Evolutionary conservation across 2,797 vertebrate species (phyloP).

Genomic region (Lerista edwardsae): DNA sequence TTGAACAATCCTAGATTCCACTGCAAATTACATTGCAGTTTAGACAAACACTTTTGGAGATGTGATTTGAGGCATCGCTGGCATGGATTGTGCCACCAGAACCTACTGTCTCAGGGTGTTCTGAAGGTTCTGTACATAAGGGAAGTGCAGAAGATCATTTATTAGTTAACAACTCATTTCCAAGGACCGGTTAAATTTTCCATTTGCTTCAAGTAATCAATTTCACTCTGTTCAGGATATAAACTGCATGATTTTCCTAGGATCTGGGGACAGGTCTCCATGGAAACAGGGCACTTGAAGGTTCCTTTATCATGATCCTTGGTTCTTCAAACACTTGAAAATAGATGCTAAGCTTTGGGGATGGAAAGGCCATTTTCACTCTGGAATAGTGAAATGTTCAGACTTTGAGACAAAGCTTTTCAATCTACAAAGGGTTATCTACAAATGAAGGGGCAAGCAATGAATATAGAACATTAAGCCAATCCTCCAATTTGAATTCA

Average conservation of each 20-base stretch:
- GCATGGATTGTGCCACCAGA: conserved; percentile 9
- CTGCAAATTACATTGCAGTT: conserved; percentile 27
- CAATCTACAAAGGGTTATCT: conserved; percentile 35
- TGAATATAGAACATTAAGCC: conserved; percentile 25
- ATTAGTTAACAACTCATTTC: conserved; percentile 43
- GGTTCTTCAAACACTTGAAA: background rate
- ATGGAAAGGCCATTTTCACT: conserved; percentile 22
- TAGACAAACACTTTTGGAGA: background rate
- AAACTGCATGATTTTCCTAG: background rate
- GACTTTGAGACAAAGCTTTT: conserved; percentile 44
- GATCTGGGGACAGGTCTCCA: conserved; percentile 12
- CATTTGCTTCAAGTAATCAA: conserved; percentile 26
- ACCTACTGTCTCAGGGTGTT: fast-evolving
- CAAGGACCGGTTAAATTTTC: conserved; percentile 29
- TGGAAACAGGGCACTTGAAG: conserved; percentile 33
- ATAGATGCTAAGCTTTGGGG: conserved; percentile 37
- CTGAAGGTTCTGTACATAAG: background rate
- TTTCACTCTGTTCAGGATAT: background rate
- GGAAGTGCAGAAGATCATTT: conserved; percentile 38
- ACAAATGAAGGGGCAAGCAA: too few relatives aligned
- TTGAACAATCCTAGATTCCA: conserved; percentile 48
- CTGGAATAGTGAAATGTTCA: conserved; percentile 54
- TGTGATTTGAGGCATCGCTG: conserved; percentile 37
- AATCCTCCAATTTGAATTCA: conserved; percentile 36
- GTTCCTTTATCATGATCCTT: background rate